Evolutionary conservation across 2,888 invertebrate species (phyloP), one percentile per base, ranked within the genome.

Genomic region (Oscheius sp.): DNA sequence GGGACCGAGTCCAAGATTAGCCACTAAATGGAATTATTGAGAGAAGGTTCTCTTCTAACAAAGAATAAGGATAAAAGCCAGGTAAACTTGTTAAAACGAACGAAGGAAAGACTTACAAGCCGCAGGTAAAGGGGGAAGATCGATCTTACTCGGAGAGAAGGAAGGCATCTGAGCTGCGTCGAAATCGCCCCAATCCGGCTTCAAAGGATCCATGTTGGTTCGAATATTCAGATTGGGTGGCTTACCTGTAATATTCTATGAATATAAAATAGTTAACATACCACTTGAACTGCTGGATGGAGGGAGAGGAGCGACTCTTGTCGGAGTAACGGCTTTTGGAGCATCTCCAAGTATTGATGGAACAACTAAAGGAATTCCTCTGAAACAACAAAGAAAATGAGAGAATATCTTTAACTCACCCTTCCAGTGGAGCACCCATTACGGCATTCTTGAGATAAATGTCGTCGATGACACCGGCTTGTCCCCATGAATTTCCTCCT

Each of bases 401-500:
- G 12, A 54, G 6, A 59, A 33, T 22, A 30, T 5, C 4, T 5
- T 9, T 8, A 62, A 63, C 61, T 49, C 38, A 74, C 76, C 69
- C 63, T 47, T 67, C 62, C 67, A 72, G 38, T 30, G 77, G 77
- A 26, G 26, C 54, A 38, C 80, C 77, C 63, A 72, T 45, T 20
- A 80, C 72, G 20, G 85, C 83, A 62, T 85, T 84, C 64, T 75
- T 78, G 68, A 85, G 67, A 47, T 85, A 85, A 44, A 85, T 72
- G 24, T 77, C 70, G 59, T 93, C 93, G 71, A 94, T 92, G 68
- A 89, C 90, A 1, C 90, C 90, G 0, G 93, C 92, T 81, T 91
- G 91, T 0, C 94, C 94, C 94, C 94, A 94, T 5, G 91, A 91
- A 78, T 91, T 67, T 0, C 76, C 72, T 26, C 80, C 81, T 6